These are phyloP conservation scores for Larimichthys crocea DNA, from an alignment of 2,113 vertebrate genomes.

Conservation along the genomic window DNA sequence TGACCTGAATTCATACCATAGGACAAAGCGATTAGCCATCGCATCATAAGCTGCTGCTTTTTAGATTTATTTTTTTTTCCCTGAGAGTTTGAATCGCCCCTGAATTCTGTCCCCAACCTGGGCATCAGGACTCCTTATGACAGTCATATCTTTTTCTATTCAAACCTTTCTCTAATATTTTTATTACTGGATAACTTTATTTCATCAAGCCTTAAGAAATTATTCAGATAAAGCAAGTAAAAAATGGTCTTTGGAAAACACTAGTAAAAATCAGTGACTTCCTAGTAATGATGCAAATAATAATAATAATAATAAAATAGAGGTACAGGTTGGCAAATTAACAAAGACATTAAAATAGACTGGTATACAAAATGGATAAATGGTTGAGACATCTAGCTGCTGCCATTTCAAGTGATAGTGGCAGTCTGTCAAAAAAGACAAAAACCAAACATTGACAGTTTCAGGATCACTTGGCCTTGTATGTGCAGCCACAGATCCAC, in stretches of 20 bases:
- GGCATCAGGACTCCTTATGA: not conserved
- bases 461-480: not conserved
- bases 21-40: constrained; percentile 55
- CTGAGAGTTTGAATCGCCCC: constrained; percentile 12
- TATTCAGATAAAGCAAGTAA: not conserved
- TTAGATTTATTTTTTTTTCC: constrained; percentile 1
- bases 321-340: not conserved
- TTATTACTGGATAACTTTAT: not conserved
- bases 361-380: not conserved
- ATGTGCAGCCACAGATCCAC: not conserved
- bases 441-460: not conserved
- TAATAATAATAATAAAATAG: too few species aligned
- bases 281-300: too few species aligned
- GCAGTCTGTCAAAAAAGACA: too few species aligned
- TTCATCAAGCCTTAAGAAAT: not conserved
- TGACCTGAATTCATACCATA: constrained; percentile 62
- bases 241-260: not conserved
- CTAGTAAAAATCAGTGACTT: not conserved
- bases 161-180: not conserved
- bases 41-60: constrained; percentile 49
- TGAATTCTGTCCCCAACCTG: not conserved
- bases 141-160: not conserved
- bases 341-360: not conserved
- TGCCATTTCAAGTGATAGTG: not conserved
- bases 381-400: not conserved